Base-by-base conservation (phyloP, 2,888 invertebrate genomes). In the Venusia cambrica region DNA sequence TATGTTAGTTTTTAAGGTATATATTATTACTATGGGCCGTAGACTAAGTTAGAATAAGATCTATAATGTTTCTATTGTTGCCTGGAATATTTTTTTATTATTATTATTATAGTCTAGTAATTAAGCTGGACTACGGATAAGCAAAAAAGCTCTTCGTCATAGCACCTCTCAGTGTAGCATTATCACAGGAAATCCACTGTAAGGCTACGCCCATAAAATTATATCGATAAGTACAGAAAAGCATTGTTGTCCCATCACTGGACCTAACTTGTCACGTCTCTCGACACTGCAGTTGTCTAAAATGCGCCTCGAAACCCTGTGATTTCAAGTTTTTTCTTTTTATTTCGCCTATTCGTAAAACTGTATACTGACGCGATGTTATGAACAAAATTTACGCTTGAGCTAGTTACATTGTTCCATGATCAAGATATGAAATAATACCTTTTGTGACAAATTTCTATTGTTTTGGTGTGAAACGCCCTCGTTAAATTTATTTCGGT, bases 201-300 rank as follows among this genome's bases (percentile, higher is more conserved):
- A n/a, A n/a, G n/a, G n/a, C n/a, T n/a, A n/a, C n/a, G n/a, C n/a
- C n/a, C n/a, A n/a, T n/a, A n/a, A n/a, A n/a, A n/a, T n/a, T 10
- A 6, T 7, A 33, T 33, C 28, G 30, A 31, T 30, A 20, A 2
- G 5, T 16, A 5, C 5, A 8, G 1, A 14, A n/a, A n/a, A n/a
- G n/a, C n/a, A 4, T 35, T 9, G 19, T 3, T 13, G 16, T 14
- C 33, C 12, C 61, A 44, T 31, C 58, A 20, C 56, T 57, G 56
- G 6, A 3, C 7, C 15, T 27, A 35, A 29, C 44, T 40, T 51
- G 53, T 57, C 59, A 59, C 56, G 56, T 61, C 51, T 49, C 51
- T 45, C 53, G 38, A 53, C 54, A 40, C 45, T 57, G 61, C 57
- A 68, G 61, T 57, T 48, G 49, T 47, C 55, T 62, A 48, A 63